Evolutionary conservation across 2,113 vertebrate genomes (phyloP).

Genomic region (Corydoras maculifer): DNA sequence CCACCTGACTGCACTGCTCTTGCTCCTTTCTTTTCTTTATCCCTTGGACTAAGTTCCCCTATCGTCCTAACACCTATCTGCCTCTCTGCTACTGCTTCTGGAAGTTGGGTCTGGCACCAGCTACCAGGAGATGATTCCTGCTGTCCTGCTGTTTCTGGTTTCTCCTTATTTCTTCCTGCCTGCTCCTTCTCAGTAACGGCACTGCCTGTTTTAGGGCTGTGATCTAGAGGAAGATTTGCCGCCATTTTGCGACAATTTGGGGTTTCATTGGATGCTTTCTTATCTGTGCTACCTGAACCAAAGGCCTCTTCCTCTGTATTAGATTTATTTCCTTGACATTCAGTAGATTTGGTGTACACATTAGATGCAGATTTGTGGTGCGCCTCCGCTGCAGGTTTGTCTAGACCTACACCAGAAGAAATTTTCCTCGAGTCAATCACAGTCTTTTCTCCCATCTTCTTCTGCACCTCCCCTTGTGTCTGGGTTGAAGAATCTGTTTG

Average conservation of each 20-base stretch:
- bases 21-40: constrained; percentile 17
- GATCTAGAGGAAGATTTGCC: constrained; percentile 49
- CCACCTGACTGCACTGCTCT: constrained; percentile 49
- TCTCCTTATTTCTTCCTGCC: constrained; percentile 39
- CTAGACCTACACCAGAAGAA: constrained; percentile 36
- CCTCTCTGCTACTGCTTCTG: constrained; percentile 64
- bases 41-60: constrained; percentile 50
- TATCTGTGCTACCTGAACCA: constrained; percentile 29
- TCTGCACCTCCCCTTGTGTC: constrained; percentile 36
- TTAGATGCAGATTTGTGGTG: constrained; percentile 23
- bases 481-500: constrained; percentile 41
- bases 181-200: constrained; percentile 45
- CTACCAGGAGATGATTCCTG: constrained; percentile 45
- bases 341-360: constrained; percentile 44
- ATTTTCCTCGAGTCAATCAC: constrained; percentile 32
- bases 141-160: constrained; percentile 39
- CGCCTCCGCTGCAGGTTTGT: constrained; percentile 38
- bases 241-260: constrained; percentile 57
- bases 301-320: constrained; percentile 31
- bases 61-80: constrained; percentile 47
- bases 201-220: constrained; percentile 18
- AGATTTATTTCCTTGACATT: constrained; percentile 21
- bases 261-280: constrained; percentile 53
- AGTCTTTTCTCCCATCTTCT: constrained; percentile 37
- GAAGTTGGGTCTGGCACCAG: constrained; percentile 72